A percentile compares a stretch with the other conserved stretches of the same genome.
These are phyloP conservation scores for Theristicus caerulescens DNA, from an alignment of 2,113 vertebrate species.

Conservation along the genomic window DNA sequence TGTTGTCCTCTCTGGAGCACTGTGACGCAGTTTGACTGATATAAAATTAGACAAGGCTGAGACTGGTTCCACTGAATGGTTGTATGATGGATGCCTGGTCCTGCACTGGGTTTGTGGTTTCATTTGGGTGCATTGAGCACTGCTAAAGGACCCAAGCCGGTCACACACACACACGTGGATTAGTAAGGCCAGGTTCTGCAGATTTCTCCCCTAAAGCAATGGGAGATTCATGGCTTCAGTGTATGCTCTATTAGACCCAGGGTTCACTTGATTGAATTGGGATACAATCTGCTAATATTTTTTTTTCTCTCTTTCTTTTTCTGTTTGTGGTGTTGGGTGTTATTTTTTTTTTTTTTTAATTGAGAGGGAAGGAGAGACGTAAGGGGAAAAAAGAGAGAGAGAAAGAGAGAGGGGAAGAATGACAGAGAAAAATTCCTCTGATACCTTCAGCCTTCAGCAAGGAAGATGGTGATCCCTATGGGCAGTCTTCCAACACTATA, in stretches of 20 bases:
- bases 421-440: neutral
- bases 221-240: neutral
- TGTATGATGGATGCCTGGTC: neutral
- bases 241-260: neutral
- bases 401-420: neutral
- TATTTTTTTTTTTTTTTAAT: neutral
- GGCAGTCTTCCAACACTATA: neutral
- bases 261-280: neutral
- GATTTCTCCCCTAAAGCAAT: neutral
- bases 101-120: neutral
- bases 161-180: accelerated
- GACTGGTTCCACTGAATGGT: neutral
- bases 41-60: conserved; percentile 45
- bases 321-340: neutral
- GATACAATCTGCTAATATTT: neutral
- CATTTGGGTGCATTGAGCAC: neutral
- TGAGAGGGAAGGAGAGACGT: neutral
- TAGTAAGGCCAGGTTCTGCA: neutral
- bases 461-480: neutral
- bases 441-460: neutral
- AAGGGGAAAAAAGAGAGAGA: neutral
- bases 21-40: conserved; percentile 33
- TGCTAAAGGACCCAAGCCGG: neutral
- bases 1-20: conserved; percentile 4
- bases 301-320: neutral